These are phyloP conservation scores for Teleiodes luculella DNA, from an alignment of 2,888 invertebrate species.

Conservation along the genomic window DNA sequence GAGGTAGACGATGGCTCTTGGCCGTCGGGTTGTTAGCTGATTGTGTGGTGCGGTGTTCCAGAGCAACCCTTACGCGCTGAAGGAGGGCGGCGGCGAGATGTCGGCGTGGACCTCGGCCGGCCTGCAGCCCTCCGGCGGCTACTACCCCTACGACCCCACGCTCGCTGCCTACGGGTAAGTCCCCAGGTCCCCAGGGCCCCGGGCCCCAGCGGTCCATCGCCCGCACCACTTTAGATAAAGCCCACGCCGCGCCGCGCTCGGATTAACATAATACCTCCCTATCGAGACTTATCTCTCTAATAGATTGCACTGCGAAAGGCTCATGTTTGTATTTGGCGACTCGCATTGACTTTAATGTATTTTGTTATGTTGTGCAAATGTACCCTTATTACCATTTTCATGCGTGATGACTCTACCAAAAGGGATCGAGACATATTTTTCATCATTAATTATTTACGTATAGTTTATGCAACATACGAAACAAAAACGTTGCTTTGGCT, in stretches of 20 bases:
- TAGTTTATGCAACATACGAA: not conserved
- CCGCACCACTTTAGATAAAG: slow-evolving; percentile 72
- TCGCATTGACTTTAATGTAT: slow-evolving; percentile 62
- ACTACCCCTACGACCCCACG: slow-evolving; percentile 96
- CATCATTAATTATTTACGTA: slow-evolving; percentile 26
- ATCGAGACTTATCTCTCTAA: slow-evolving; percentile 69
- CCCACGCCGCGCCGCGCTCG: slow-evolving; percentile 56
- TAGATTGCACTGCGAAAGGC: slow-evolving; percentile 75
- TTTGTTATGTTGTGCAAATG: slow-evolving; percentile 60
- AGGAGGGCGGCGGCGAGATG: slow-evolving; percentile 92
- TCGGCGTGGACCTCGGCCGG: slow-evolving; percentile 95
- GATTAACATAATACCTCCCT: slow-evolving; percentile 72
- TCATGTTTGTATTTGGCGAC: slow-evolving; percentile 68
- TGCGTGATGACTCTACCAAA: slow-evolving; percentile 21
- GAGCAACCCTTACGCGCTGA: slow-evolving; percentile 94
- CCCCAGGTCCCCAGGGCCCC: slow-evolving; percentile 55
- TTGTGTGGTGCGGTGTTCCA: slow-evolving; percentile 76
- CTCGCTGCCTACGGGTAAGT: slow-evolving; percentile 96
- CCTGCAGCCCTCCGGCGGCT: slow-evolving; percentile 92
- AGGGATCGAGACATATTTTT: slow-evolving; percentile 47
- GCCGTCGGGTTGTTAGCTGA: slow-evolving; percentile 30
- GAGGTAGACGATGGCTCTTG: not conserved
- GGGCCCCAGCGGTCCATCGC: slow-evolving; percentile 53
- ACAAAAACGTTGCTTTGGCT: too few species aligned
- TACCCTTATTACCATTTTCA: slow-evolving; percentile 38